Evolutionary conservation across 2,888 invertebrate genomes (phyloP), one percentile per base, ranked within the genome.

Genomic region (Thymelicus sylvestris): DNA sequence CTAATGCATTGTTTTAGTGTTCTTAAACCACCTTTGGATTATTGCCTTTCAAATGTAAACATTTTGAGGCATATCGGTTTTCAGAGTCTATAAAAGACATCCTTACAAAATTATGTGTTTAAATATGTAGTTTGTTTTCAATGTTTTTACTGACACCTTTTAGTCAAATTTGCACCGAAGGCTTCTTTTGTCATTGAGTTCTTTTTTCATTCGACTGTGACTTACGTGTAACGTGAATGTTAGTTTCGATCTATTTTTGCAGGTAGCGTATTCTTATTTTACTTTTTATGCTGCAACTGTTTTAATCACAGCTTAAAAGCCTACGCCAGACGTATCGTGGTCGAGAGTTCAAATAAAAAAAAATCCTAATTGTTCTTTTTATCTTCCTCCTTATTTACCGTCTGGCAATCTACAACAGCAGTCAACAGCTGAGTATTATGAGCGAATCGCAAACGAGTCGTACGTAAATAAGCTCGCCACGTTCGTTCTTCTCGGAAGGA

Each of bases 391-490:
- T 59, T 69, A 64, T 64, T 69, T 69, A 55, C 69, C 55, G 69
- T 64, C 69, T 69, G 47, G 59, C 48, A 59, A 69, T 64, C 68
- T 59, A 15, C 55, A 69, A 47, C 57, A 63, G 63, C 62, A 44
- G 61, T 12, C 55, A 69, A 47, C 57, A 63, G 57, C 62, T 55
- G 61, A 55, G 52, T 68, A 44, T 68, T 62, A 62, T 44, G 67
- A 55, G 62, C 48, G 67, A n/a, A 62, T 68, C 52, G 55, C 63
- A 63, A 68, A 63, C 68, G 57, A 63, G 62, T 55, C 44, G 67
- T 52, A 68, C 24, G 68, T 68, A 68, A 52, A 63, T 68, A 57
- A 55, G 68, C 63, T 63, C 68, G 63, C 63, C 63, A 63, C 52
- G 55, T 63, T 48, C 63, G 47, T 68, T 48, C 62, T 57, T 15